Evolutionary conservation across 2,797 vertebrate species (phyloP).

Genomic region (Peromyscus aztecus): DNA sequence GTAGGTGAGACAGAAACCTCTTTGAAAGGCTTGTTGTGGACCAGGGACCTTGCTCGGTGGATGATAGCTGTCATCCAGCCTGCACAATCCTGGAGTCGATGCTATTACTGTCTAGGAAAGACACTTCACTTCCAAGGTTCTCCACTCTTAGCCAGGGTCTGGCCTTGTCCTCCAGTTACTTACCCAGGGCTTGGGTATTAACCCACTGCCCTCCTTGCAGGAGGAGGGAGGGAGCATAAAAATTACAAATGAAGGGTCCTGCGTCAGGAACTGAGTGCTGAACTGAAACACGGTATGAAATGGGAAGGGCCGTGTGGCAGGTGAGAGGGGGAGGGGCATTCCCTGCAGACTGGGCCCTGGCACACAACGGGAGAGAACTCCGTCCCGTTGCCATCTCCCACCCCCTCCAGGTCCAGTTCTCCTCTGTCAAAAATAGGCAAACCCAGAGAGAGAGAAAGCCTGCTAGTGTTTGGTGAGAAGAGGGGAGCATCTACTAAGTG

Average conservation of each 20-base stretch:
- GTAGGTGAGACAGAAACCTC: background rate
- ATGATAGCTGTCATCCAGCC: background rate
- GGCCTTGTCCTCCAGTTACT: background rate
- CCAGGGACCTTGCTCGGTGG: background rate
- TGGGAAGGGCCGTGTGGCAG: background rate
- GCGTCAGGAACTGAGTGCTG: background rate
- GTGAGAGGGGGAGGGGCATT: background rate
- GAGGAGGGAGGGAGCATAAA: background rate
- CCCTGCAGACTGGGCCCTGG: background rate
- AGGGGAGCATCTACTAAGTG: background rate
- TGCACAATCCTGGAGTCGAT: background rate
- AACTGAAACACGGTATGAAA: background rate
- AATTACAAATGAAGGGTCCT: background rate
- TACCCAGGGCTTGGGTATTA: background rate
- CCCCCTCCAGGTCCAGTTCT: rapidly evolving
- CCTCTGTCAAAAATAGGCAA: background rate
- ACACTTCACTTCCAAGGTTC: background rate
- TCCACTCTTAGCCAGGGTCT: background rate
- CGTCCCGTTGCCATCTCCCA: background rate
- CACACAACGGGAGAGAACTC: background rate
- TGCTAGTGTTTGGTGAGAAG: background rate
- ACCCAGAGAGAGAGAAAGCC: background rate
- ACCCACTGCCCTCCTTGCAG: background rate
- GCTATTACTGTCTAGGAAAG: background rate
- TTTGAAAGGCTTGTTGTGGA: no score